A percentile compares a stretch with the other conserved stretches of the same genome.
These are phyloP conservation scores for Uria lomvia DNA, from an alignment of 2,113 vertebrate genomes.

Conservation along the genomic window DNA sequence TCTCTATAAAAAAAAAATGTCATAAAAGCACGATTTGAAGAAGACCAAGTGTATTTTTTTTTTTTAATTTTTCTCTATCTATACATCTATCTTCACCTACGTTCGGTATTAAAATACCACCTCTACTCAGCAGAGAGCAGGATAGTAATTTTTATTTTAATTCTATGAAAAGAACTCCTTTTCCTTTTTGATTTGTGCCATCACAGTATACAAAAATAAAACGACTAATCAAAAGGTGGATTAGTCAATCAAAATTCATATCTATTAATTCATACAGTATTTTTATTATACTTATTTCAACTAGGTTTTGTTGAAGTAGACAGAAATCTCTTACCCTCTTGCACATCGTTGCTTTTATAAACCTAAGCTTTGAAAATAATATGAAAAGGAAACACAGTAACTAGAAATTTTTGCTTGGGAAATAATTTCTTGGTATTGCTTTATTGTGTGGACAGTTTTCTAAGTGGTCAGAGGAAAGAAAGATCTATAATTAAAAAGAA, in stretches of 20 bases:
- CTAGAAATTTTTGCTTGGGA: not conserved
- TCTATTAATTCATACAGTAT: not conserved
- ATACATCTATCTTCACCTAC: not conserved
- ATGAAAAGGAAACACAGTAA: not conserved
- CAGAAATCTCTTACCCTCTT: not conserved
- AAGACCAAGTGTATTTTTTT: not conserved
- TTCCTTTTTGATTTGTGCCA: not conserved
- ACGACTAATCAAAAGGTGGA: not conserved
- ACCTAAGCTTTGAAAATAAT: not conserved
- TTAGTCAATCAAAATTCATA: not conserved
- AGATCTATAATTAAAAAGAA: not conserved
- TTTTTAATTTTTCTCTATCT: not conserved
- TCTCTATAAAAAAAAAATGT: not conserved
- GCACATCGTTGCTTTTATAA: not conserved
- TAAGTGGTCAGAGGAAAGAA: not conserved
- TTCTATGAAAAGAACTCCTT: not conserved
- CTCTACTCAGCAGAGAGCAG: not conserved
- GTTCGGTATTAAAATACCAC: not conserved
- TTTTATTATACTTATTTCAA: not conserved
- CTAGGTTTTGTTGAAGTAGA: not conserved
- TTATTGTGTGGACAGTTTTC: not conserved
- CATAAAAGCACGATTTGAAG: not conserved
- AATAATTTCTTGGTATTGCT: not conserved
- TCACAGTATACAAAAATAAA: not conserved
- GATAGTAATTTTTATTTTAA: not conserved